phyloP scores from a whole-genome alignment of 2,113 vertebrate genomes.

The Paradoxurus hermaphroditus region DNA sequence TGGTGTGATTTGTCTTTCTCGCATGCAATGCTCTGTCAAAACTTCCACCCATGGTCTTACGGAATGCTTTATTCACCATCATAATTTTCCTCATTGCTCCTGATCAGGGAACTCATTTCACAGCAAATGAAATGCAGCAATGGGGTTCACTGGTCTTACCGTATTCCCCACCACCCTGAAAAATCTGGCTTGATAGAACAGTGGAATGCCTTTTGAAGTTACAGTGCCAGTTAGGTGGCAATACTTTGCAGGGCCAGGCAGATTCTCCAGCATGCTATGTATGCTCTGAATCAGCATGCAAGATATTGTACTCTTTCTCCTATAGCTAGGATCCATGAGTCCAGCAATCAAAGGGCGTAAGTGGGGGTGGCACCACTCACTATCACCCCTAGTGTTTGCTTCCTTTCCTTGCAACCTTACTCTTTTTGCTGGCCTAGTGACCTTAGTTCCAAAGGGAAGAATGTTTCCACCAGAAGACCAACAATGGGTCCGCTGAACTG shows the following conservation, averaged over 20 bases:
- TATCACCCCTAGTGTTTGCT: neutral
- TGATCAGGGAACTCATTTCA: neutral
- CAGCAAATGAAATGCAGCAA: neutral
- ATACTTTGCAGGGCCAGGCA: neutral
- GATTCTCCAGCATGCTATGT: neutral
- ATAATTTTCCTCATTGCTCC: fast-evolving
- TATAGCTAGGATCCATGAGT: neutral
- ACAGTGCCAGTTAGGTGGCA: neutral
- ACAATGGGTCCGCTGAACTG: neutral
- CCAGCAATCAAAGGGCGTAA: neutral
- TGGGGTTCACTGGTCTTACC: too few relatives aligned
- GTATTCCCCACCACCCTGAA: neutral
- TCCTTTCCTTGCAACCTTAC: too few relatives aligned
- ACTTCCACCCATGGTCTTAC: fast-evolving
- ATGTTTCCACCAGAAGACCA: neutral
- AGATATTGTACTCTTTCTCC: fast-evolving
- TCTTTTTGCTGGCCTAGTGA: too few relatives aligned
- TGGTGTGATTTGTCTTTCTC: neutral
- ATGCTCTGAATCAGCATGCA: neutral
- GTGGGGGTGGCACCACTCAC: neutral
- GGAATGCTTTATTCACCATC: neutral
- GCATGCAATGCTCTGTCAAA: neutral
- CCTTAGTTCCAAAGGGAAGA: too few relatives aligned
- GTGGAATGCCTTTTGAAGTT: neutral
- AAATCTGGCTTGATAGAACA: neutral